phyloP scores from a whole-genome alignment of 2,113 vertebrate species.

The Elaphurus davidianus region DNA sequence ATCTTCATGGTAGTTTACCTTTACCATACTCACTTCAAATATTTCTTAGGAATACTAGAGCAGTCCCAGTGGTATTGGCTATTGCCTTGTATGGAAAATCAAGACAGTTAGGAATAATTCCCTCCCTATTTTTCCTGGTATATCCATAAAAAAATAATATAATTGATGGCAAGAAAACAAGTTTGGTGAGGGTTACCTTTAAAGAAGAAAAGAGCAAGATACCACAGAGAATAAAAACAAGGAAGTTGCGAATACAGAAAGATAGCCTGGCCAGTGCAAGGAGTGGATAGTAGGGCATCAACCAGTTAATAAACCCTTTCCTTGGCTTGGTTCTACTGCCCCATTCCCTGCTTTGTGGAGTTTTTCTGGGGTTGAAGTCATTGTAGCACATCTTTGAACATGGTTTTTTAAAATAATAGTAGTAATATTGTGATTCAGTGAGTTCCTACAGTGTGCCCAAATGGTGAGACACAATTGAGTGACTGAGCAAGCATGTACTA shows the following conservation, averaged over 20 bases:
- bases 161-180: not conserved
- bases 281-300: not conserved
- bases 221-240: not conserved
- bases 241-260: not conserved
- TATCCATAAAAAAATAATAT: not conserved
- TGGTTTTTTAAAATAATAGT: not conserved
- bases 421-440: not conserved
- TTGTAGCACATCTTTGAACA: not conserved
- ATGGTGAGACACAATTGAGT: accelerated
- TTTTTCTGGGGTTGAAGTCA: not conserved
- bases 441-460: not conserved
- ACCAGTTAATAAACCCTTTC: not conserved
- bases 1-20: not conserved
- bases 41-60: not conserved
- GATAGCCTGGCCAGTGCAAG: not conserved
- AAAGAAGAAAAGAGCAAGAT: not conserved
- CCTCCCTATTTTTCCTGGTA: not conserved
- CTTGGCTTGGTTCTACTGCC: not conserved
- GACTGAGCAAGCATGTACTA: not conserved
- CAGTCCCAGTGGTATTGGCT: not conserved
- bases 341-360: not conserved
- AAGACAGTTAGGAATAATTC: not conserved
- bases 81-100: not conserved
- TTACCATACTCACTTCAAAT: not conserved
- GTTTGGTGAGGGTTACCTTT: not conserved